Base-by-base conservation (phyloP, 1,140 invertebrate species). In the Hyles euphorbiae region DNA sequence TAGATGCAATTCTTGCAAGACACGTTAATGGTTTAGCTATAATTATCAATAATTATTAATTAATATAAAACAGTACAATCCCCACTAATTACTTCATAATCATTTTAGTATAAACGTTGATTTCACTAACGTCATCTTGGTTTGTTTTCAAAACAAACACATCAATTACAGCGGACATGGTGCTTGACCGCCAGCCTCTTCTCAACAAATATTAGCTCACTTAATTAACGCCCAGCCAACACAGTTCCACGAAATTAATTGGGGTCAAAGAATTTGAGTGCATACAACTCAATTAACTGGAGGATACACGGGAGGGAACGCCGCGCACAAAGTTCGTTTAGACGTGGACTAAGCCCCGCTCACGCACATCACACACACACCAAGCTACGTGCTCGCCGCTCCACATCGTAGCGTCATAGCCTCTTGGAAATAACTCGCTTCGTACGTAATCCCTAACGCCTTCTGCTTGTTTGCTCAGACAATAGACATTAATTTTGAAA, bases 401-500 rank as follows among this genome's bases (percentile, higher is more conserved):
- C 22, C 22, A 22, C 22, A 0, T 22, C 22, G 36, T 40, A 40
- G 4, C 36, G 5, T 40, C 36, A 36, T 4, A 4, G 52, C 52
- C n/a, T n/a, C 36, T 33, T 45, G 56, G 53, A 63, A 58, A 58
- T 53, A 65, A 57, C 54, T 6, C 53, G 34, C 70, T 65, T 70
- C 59, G 70, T 75, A 65, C 65, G 61, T 72, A 69, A 76, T 73
- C 70, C 65, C 63, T 68, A 76, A 76, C 74, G 67, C 71, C 70
- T 72, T 64, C 66, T 59, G 74, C 65, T 63, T 22, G 68, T 58
- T 56, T 61, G 71, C 74, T n/a, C 46, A 70, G 70, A 87, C 82
- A 87, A 85, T 84, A 73, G 80, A 72, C 75, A 81, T 87, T 85
- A 84, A 87, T 87, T 83, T 85, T 78, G 70, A 76, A 81, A 74